A percentile compares a stretch with the other conserved stretches of the same genome.
These are phyloP conservation scores for Pseudochirops corinnae DNA, from an alignment of 2,797 vertebrate species.

Conservation along the genomic window DNA sequence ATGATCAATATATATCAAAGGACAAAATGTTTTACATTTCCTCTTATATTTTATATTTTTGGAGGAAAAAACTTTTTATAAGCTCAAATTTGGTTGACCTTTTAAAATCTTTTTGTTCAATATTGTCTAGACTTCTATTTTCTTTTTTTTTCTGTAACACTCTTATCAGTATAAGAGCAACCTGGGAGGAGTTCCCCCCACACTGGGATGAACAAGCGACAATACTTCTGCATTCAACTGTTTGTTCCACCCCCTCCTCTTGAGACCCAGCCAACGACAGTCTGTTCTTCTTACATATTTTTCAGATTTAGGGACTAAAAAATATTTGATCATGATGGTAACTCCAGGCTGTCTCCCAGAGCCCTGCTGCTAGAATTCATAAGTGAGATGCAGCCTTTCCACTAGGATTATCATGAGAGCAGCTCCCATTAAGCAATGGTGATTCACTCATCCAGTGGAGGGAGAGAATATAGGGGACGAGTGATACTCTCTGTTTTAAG, in stretches of 20 bases:
- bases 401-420: conserved; percentile 48
- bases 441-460: conserved; percentile 29
- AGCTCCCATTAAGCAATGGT: not conserved
- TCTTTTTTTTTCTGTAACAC: not conserved
- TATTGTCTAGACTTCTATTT: not conserved
- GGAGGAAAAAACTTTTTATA: not conserved
- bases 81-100: not conserved
- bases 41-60: not conserved
- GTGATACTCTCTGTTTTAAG: conserved; percentile 41
- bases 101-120: not conserved
- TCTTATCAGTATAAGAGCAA: conserved; percentile 9
- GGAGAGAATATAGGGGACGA: conserved; percentile 20
- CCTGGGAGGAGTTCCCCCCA: not conserved
- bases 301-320: conserved; percentile 50
- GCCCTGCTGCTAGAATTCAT: conserved; percentile 51
- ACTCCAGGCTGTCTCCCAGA: not conserved
- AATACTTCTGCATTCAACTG: conserved; percentile 40
- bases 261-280: conserved; percentile 19
- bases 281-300: conserved; percentile 19
- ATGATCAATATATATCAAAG: not conserved
- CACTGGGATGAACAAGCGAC: conserved; percentile 50
- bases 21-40: not conserved
- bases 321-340: conserved; percentile 5
- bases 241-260: conserved; percentile 47
- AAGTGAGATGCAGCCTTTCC: conserved; percentile 11